Evolutionary conservation across 2,113 vertebrate genomes (phyloP), one percentile per base, ranked within the genome.

Genomic region (Cryptoleucopteryx plumbea): DNA sequence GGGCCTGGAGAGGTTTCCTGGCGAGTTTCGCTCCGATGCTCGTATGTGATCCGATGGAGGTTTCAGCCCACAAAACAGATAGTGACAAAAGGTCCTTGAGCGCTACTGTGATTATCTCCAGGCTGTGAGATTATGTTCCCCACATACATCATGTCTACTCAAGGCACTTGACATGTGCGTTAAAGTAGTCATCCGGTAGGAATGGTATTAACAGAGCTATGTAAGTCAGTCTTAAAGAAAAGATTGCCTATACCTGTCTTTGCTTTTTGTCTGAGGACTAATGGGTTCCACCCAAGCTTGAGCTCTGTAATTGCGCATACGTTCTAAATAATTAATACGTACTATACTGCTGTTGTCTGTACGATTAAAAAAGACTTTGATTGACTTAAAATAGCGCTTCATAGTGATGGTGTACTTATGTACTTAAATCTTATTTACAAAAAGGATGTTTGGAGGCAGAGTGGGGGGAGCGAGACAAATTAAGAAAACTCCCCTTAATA

Each of bases 31-130:
- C 52, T 79, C 34, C 1, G 2, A 1, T n/a, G 82, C 40, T 58
- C 2, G 0, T 26, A 0, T 29, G 26, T 26, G 66, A 10, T 26
- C 29, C 9, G 47, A 5, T n/a, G 72, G 2, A 1, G 63, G 10
- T 27, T 47, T 61, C 21, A 40, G 82, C 10, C 4, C 5, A 0
- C 63, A 5, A 20, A 67, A 18, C 9, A 29, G 71, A 5, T 5
- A 25, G 43, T 4, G 17, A 3, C 1, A 19, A 38, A 32, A 72
- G 82, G 63, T 27, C 40, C 42, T 36, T 34, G 56, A 19, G 3
- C 2, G 81, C 38, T 58, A 13, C 88, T n/a, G 50, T 42, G 83
- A 22, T 89, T 73, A 6, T 52, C 48, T 65, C 50, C 5, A 19
- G 50, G 21, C 53, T 65, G 42, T 21, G 13, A 50, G 82, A 62